phyloP scores from a whole-genome alignment of 2,113 vertebrate genomes.

The Acrocephalus kingi region DNA sequence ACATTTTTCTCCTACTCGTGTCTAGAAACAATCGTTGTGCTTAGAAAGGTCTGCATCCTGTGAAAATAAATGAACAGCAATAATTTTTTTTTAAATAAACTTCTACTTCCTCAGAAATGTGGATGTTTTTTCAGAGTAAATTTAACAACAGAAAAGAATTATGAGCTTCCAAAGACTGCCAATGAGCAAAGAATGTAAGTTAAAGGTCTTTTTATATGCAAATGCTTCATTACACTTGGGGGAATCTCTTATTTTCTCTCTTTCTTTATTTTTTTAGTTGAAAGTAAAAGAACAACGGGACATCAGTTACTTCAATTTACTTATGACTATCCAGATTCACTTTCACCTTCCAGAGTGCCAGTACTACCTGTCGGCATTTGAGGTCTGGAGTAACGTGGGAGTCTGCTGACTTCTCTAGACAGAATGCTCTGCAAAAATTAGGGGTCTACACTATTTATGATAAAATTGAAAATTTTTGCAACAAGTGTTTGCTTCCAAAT shows the following conservation, averaged over 20 bases:
- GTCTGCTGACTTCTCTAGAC: background rate
- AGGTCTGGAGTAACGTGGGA: background rate
- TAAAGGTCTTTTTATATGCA: constrained; percentile 26
- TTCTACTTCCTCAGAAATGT: constrained; percentile 35
- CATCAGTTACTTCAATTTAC: background rate
- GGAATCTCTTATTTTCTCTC: background rate
- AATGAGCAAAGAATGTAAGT: constrained; percentile 14
- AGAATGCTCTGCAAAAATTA: background rate
- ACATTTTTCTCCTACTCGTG: background rate
- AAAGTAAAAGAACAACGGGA: background rate
- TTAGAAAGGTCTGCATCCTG: constrained; percentile 7
- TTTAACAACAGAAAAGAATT: constrained; percentile 47
- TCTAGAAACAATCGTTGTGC: background rate
- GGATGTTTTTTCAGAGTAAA: constrained; percentile 7
- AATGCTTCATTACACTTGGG: background rate
- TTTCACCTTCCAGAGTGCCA: background rate
- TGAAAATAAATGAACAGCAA: constrained; percentile 58
- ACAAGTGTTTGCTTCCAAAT: background rate
- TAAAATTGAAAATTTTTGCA: background rate
- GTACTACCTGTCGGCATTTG: background rate
- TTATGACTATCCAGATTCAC: background rate
- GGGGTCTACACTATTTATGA: background rate
- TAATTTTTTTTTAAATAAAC: constrained; percentile 29
- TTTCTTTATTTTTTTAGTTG: background rate
- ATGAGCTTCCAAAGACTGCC: background rate